Conservation (phyloP, 2,888 invertebrate species). For the Plusia festucae region DNA sequence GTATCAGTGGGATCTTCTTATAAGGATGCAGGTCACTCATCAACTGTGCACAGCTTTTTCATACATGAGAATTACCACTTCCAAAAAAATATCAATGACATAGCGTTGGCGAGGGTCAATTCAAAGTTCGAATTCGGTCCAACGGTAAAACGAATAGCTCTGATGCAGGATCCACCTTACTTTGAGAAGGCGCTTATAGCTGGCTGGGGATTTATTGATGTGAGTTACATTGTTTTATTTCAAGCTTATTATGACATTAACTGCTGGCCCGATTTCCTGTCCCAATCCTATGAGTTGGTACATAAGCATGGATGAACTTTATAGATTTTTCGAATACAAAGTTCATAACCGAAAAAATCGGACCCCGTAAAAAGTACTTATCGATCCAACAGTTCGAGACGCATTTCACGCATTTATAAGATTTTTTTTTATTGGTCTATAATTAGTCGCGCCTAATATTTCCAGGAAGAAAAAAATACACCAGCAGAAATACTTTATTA, state of each 20-base stretch:
- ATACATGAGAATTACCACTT: conserved; percentile 57
- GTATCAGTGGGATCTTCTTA: conserved; percentile 31
- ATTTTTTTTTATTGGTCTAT: no score
- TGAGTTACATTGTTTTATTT: conserved; percentile 17
- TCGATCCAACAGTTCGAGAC: no score
- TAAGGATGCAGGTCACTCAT: neutral
- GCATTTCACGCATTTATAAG: no score
- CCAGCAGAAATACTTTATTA: neutral
- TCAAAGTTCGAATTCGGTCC: conserved; percentile 15
- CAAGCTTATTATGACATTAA: neutral
- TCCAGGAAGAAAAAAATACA: neutral
- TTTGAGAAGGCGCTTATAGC: neutral
- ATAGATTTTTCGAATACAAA: no score
- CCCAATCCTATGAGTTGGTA: no score
- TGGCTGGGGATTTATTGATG: conserved; percentile 13
- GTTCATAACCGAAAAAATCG: no score
- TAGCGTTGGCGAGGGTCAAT: conserved; percentile 48
- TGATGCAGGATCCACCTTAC: neutral
- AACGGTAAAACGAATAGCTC: neutral
- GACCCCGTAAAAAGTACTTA: no score
- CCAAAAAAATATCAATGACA: no score
- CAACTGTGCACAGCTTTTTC: conserved; percentile 26
- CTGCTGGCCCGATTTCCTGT: neutral
- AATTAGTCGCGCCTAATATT: neutral
- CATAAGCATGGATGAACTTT: no score